Evolutionary conservation across 1,140 invertebrate genomes (phyloP).

Genomic region (Episyrphus balteatus): DNA sequence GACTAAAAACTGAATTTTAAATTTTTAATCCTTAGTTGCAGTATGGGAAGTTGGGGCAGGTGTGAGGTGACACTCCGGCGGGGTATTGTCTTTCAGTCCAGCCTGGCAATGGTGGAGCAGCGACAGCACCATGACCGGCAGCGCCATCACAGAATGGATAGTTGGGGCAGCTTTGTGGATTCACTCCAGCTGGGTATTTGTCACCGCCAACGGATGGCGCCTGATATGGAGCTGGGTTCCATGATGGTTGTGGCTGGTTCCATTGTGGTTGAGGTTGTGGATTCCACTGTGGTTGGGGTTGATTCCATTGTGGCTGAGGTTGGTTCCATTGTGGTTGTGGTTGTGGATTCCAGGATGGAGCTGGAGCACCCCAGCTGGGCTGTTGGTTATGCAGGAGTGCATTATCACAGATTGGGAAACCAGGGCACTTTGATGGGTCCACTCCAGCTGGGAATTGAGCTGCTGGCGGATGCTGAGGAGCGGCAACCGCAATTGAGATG

Average conservation of each 20-base stretch:
- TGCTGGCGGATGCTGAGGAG: conserved; percentile 29
- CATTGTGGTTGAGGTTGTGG: conserved; percentile 1
- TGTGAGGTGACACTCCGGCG: conserved; percentile 35
- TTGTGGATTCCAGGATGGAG: conserved; percentile 21
- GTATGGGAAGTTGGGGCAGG: conserved; percentile 40
- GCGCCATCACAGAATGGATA: conserved; percentile 37
- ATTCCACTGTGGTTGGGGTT: conserved; percentile 17
- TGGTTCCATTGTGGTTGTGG: conserved; percentile 13
- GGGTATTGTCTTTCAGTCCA: conserved; percentile 37
- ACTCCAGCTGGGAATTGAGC: conserved; percentile 35
- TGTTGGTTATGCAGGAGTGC: conserved; percentile 30
- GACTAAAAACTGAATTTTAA: no score
- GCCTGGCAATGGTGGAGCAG: conserved; percentile 29
- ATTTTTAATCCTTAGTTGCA: conserved; percentile 22
- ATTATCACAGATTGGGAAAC: conserved; percentile 38
- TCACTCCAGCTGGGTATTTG: conserved; percentile 37
- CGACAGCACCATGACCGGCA: conserved; percentile 20
- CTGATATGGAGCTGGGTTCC: conserved; percentile 18
- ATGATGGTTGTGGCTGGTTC: conserved; percentile 21
- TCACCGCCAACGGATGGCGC: conserved; percentile 16
- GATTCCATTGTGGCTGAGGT: not conserved
- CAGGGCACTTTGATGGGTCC: conserved; percentile 35
- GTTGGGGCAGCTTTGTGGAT: conserved; percentile 37
- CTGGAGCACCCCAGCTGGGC: conserved; percentile 20
- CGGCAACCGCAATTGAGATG: conserved; percentile 24